Base-by-base conservation (phyloP, 1,140 invertebrate species). In the Danaus melanippus region DNA sequence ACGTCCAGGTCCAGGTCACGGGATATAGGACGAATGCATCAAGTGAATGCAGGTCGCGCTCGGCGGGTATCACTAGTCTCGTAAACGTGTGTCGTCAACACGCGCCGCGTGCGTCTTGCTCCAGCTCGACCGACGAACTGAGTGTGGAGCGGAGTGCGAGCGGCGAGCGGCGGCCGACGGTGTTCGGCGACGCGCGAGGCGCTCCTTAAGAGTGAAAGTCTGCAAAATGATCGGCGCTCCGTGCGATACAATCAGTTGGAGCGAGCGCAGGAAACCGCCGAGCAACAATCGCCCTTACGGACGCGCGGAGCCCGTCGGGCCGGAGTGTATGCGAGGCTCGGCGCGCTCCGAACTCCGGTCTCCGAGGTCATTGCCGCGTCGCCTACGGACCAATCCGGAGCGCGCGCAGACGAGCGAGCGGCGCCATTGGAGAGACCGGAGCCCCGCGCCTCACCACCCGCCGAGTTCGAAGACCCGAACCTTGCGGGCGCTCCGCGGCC, bases 341-440 rank as follows among this genome's bases (percentile, higher is more conserved):
- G 74, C 76, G 85, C 86, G 84, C 79, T 87, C 84, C 82, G 81
- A 86, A 84, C 80, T 84, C 82, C 79, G 84, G 78, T 83, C 79
- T 74, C 77, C 84, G 87, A 88, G 87, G 87, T 88, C 87, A 88
- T 88, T 88, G 86, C 86, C 86, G 86, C 83, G 84, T 78, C 60
- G 69, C 50, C 67, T 48, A 50, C 65, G 74, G 69, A 78, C 86
- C 84, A 87, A 87, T 87, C 58, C 63, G 68, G 69, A 69, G 66
- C 71, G 73, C 73, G 81, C 71, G 64, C 67, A 71, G 69, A 66
- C 74, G 66, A 63, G 78, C 75, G 74, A 76, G 76, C 71, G 69
- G 50, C 73, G 69, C 78, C 60, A 87, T 86, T 87, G 83, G 83
- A 69, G 71, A 68, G 62, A 11, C 53, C 56, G 50, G 45, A 50